Evolutionary conservation across 30 jellyfish, hydroid and myxozoan genomes (phyloP).

Genomic region (Aurelia sp.): DNA sequence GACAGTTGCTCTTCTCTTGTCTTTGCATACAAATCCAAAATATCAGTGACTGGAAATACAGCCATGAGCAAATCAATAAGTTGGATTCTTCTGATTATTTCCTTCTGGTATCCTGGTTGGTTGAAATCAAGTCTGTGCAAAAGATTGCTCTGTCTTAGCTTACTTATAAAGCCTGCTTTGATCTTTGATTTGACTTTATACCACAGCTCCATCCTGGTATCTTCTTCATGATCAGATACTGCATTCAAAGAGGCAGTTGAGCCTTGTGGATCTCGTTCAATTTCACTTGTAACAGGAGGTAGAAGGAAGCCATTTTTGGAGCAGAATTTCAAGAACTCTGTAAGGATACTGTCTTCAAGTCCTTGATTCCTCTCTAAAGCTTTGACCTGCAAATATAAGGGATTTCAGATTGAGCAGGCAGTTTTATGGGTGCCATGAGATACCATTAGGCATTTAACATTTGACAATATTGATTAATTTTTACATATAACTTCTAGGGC

Average conservation of each 20-base stretch:
- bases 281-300: constrained; percentile 67
- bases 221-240: constrained; percentile 44
- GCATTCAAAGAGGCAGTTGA: constrained; percentile 61
- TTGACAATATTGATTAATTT: too few relatives aligned
- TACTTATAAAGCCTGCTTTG: constrained; percentile 39
- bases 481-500: too few relatives aligned
- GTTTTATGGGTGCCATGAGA: background rate
- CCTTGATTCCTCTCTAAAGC: constrained; percentile 83
- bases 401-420: too few relatives aligned
- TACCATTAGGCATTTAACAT: background rate
- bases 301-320: constrained; percentile 68
- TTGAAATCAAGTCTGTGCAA: constrained; percentile 16
- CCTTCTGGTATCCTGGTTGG: constrained; percentile 52
- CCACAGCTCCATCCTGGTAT: constrained; percentile 49
- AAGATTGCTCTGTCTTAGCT: constrained; percentile 36
- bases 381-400: constrained; percentile 60
- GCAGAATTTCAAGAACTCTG: constrained; percentile 67
- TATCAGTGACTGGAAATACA: constrained; percentile 37
- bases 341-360: constrained; percentile 73
- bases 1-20: constrained; percentile 38
- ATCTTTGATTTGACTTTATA: constrained; percentile 27
- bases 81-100: constrained; percentile 48
- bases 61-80: constrained; percentile 50
- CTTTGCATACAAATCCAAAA: constrained; percentile 44
- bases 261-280: constrained; percentile 19